Conservation (phyloP, 2,888 invertebrate species). For the Torymus aiolomorphi region DNA sequence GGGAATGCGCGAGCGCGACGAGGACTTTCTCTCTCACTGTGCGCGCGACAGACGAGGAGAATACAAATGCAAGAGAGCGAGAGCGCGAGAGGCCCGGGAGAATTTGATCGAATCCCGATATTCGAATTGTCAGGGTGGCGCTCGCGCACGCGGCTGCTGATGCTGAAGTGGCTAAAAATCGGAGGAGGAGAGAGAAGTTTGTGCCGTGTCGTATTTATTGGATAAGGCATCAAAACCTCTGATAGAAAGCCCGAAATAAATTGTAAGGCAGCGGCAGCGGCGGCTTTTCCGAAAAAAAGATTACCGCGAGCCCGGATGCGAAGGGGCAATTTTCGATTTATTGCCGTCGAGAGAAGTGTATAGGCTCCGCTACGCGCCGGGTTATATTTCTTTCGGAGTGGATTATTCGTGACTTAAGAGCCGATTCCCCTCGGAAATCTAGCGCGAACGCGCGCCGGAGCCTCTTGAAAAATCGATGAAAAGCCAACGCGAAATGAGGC, state of each 20-base stretch:
- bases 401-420: conserved; percentile 47
- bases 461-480: conserved; percentile 36
- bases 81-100: neutral
- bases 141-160: neutral
- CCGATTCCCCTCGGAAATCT: conserved; percentile 7
- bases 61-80: conserved; percentile 43
- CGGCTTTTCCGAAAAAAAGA: conserved; percentile 37
- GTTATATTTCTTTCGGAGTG: conserved; percentile 20
- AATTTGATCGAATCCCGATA: conserved; percentile 55
- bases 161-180: conserved; percentile 34
- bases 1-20: neutral
- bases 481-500: too few species aligned
- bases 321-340: conserved; percentile 50
- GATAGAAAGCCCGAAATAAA: conserved; percentile 33
- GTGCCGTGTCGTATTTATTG: conserved; percentile 23
- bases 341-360: conserved; percentile 6
- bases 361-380: neutral
- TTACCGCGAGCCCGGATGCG: conserved; percentile 3
- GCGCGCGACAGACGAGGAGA: conserved; percentile 27
- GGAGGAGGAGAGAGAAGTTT: conserved; percentile 17
- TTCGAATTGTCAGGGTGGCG: conserved; percentile 12
- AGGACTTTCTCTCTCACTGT: neutral
- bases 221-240: neutral
- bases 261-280: conserved; percentile 11
- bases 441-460: too few species aligned